Evolutionary conservation across 64 coral and sea anemone genomes (phyloP).

Genomic region (Montipora foliosa): DNA sequence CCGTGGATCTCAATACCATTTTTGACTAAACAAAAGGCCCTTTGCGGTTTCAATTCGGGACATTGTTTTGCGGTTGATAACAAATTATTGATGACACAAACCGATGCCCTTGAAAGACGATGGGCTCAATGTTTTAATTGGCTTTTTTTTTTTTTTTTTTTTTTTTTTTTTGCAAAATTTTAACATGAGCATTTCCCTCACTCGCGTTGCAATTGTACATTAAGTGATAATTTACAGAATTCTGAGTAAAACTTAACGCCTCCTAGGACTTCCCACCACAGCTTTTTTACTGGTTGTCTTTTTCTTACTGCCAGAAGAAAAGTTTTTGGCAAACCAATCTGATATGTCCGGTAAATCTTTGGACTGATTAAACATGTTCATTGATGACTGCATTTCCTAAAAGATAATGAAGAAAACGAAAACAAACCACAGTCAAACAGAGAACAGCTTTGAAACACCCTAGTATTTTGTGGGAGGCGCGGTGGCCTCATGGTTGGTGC

Average conservation of each 20-base stretch:
- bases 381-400: slow-evolving; percentile 99
- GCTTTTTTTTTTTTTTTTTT: too few relatives aligned
- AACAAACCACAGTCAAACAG: not conserved
- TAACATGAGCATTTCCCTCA: not conserved
- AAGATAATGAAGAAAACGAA: not conserved
- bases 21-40: not conserved
- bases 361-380: slow-evolving; percentile 99
- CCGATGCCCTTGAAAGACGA: too few relatives aligned
- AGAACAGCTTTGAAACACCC: too few relatives aligned
- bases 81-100: too few relatives aligned
- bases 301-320: slow-evolving; percentile 36
- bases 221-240: not conserved
- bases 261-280: not conserved
- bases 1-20: not conserved
- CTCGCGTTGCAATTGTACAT: not conserved
- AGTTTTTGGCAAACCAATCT: slow-evolving; percentile 97
- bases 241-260: not conserved
- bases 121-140: too few relatives aligned
- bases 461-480: too few relatives aligned
- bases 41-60: not conserved
- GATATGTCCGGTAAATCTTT: slow-evolving; percentile 99
- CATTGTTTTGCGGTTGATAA: too few relatives aligned
- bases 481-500: too few relatives aligned
- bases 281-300: slow-evolving; percentile 22
- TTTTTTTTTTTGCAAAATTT: too few relatives aligned